Evolutionary conservation across 2,113 vertebrate species (phyloP).

Genomic region (Syngnathus scovelli): DNA sequence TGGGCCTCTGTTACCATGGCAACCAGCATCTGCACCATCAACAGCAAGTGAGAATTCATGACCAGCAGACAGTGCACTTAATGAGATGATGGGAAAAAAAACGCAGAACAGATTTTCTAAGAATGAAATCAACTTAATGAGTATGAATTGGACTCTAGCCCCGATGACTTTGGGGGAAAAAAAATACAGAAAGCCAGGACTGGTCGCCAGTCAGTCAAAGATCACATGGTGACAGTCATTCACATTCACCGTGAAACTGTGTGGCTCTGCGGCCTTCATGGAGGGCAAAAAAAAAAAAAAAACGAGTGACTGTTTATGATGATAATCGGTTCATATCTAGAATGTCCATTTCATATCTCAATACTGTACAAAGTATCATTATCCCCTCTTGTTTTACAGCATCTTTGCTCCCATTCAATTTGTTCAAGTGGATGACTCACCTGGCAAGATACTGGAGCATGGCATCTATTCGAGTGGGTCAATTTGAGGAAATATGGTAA

Average conservation of each 20-base stretch:
- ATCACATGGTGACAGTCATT: too few relatives aligned
- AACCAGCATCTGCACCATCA: conserved; percentile 52
- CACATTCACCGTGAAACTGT: too few relatives aligned
- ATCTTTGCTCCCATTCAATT: background rate
- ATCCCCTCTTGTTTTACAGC: background rate
- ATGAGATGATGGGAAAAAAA: background rate
- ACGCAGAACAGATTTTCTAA: background rate
- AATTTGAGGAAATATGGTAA: too few relatives aligned
- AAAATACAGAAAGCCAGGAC: too few relatives aligned
- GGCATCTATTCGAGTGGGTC: too few relatives aligned
- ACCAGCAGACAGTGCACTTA: background rate
- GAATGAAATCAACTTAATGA: too few relatives aligned
- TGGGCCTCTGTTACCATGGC: conserved; percentile 46
- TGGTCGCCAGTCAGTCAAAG: background rate
- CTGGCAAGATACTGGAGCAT: too few relatives aligned
- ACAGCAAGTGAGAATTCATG: conserved; percentile 51
- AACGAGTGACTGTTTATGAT: too few relatives aligned
- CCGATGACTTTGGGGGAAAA: background rate
- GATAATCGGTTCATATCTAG: background rate
- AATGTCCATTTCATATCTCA: background rate
- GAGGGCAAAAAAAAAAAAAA: too few relatives aligned
- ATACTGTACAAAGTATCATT: too few relatives aligned
- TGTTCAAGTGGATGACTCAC: background rate
- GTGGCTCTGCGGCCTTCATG: too few relatives aligned
- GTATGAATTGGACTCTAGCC: too few relatives aligned